These are phyloP conservation scores for Nemapogon koenigi DNA, from an alignment of 2,888 invertebrate species.

Conservation along the genomic window DNA sequence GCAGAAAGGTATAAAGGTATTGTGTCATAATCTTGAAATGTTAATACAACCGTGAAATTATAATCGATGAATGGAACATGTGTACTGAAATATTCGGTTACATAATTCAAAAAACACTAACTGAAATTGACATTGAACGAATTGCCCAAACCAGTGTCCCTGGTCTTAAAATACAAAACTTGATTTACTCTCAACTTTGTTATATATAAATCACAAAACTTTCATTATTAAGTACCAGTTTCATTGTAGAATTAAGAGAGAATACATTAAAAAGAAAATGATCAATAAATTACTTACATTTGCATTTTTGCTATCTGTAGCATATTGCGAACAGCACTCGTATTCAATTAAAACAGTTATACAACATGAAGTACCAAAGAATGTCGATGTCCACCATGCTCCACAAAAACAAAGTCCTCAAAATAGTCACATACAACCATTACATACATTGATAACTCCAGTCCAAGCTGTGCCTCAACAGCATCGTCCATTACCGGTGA, in stretches of 20 bases:
- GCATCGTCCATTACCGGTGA: background rate
- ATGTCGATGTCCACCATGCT: slow-evolving; percentile 19
- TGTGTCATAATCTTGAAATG: too few species aligned
- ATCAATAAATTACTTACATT: slow-evolving; percentile 19
- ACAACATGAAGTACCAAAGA: slow-evolving; percentile 29
- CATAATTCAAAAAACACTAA: too few species aligned
- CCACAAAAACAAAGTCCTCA: slow-evolving; percentile 1
- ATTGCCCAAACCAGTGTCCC: too few species aligned
- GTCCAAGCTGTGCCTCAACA: slow-evolving; percentile 8
- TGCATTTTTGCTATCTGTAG: slow-evolving; percentile 21
- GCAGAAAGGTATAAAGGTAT: too few species aligned
- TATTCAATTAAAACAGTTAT: slow-evolving; percentile 27
- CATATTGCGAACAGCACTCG: slow-evolving; percentile 26
- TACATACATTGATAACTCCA: slow-evolving; percentile 3
- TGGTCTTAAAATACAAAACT: too few species aligned
- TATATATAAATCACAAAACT: slow-evolving; percentile 7
- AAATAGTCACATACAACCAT: background rate
- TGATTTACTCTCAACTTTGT: slow-evolving; percentile 4
- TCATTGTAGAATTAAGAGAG: background rate
- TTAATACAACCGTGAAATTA: too few species aligned
- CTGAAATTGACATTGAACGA: too few species aligned
- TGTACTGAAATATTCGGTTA: too few species aligned
- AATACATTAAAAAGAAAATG: background rate
- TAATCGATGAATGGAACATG: too few species aligned
- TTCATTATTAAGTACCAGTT: background rate